Evolutionary conservation across 2,113 vertebrate species (phyloP).

Genomic region (Perognathus longimembris): DNA sequence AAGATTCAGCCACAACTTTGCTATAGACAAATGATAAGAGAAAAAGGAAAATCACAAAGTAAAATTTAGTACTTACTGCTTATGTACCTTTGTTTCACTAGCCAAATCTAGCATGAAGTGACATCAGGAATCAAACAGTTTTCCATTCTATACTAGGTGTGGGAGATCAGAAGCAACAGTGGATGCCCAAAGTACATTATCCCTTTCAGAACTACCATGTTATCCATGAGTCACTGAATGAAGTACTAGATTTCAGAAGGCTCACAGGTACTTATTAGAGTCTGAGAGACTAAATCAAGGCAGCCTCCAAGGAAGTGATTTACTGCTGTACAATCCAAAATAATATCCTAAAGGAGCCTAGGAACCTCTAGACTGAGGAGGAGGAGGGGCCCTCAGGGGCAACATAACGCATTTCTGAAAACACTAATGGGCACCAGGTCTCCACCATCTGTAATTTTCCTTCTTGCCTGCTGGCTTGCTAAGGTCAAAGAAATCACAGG

Average conservation of each 20-base stretch:
- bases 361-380: not conserved
- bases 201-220: not conserved
- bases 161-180: not conserved
- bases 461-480: slow-evolving; percentile 34
- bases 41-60: not conserved
- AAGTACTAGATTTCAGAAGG: slow-evolving; percentile 42
- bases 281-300: slow-evolving; percentile 33
- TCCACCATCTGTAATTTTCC: not conserved
- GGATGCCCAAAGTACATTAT: not conserved
- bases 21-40: not conserved
- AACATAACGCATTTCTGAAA: slow-evolving; percentile 34
- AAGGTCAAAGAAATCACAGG: slow-evolving; percentile 33
- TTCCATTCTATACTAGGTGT: not conserved
- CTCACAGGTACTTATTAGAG: not conserved
- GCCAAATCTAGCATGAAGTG: not conserved
- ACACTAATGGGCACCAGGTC: not conserved
- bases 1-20: not conserved
- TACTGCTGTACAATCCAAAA: slow-evolving; percentile 46
- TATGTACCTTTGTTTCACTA: not conserved
- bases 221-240: not conserved
- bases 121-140: not conserved
- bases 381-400: not conserved
- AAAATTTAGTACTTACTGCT: not conserved
- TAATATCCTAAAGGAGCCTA: slow-evolving; percentile 26
- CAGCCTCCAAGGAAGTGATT: slow-evolving; percentile 41